Conservation (phyloP, 2,113 vertebrate genomes). For the Tachycineta bicolor region DNA sequence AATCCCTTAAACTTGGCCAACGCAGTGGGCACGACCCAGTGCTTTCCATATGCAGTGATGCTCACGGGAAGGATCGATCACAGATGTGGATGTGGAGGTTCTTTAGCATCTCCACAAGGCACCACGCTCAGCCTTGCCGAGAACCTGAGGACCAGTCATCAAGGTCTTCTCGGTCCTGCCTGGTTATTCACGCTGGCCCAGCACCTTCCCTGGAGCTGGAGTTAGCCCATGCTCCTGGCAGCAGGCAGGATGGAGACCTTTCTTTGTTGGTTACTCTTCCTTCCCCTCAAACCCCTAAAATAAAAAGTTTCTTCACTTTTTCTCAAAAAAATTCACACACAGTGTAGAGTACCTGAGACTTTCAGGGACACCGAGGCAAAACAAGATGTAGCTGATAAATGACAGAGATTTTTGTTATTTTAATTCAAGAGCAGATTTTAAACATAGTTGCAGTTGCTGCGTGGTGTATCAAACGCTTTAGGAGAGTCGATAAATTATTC, state of each 20-base stretch:
- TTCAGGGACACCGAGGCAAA: neutral
- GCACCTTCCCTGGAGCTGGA: neutral
- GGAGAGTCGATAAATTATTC: conserved; percentile 29
- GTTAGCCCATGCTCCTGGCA: neutral
- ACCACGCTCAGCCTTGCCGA: neutral
- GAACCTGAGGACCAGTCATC: neutral
- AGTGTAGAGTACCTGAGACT: neutral
- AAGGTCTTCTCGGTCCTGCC: neutral
- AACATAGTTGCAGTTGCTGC: conserved; percentile 14
- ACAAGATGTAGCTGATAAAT: neutral
- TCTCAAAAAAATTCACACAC: neutral
- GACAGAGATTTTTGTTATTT: neutral
- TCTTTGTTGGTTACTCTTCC: neutral
- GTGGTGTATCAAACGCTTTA: conserved; percentile 22
- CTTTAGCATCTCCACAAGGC: neutral
- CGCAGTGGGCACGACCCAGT: neutral
- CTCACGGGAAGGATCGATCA: neutral
- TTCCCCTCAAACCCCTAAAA: neutral
- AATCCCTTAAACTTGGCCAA: neutral
- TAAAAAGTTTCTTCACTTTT: neutral
- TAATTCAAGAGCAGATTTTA: neutral
- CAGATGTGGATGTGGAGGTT: neutral
- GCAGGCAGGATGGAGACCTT: neutral
- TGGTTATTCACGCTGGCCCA: neutral
- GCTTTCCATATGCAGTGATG: neutral